phyloP scores from a whole-genome alignment of 1,140 invertebrate species.

The Steinernema feltiae region DNA sequence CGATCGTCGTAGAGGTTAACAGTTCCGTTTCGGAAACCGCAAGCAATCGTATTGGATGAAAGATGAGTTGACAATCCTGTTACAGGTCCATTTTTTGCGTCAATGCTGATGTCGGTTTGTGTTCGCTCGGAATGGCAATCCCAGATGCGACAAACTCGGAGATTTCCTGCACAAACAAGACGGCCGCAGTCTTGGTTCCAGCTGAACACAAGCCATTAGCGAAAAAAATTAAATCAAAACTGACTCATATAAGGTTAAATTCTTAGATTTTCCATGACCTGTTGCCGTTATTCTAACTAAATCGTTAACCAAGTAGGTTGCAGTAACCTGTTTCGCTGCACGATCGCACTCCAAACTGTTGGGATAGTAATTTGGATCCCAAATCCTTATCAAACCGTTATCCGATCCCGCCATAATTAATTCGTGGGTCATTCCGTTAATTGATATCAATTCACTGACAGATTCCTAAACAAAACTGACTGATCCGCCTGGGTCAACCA shows the following conservation, averaged over 20 bases:
- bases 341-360: neutral
- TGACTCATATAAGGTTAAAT: slow-evolving; percentile 48
- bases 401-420: slow-evolving; percentile 42
- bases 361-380: slow-evolving; percentile 41
- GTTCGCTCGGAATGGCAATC: slow-evolving; percentile 33
- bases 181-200: slow-evolving; percentile 50
- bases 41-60: slow-evolving; percentile 18
- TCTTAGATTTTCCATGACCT: slow-evolving; percentile 16
- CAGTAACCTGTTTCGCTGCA: slow-evolving; percentile 43
- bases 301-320: slow-evolving; percentile 48
- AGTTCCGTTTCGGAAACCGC: slow-evolving; percentile 49
- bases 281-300: slow-evolving; percentile 29
- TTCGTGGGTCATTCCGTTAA: slow-evolving; percentile 51
- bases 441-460: slow-evolving; percentile 44
- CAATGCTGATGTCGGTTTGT: slow-evolving; percentile 16
- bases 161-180: slow-evolving; percentile 47
- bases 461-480: slow-evolving; percentile 35
- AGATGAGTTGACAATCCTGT: slow-evolving; percentile 35
- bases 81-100: slow-evolving; percentile 36
- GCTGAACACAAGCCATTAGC: slow-evolving; percentile 27
- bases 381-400: slow-evolving; percentile 47
- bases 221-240: slow-evolving; percentile 22
- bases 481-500: neutral
- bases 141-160: slow-evolving; percentile 47
- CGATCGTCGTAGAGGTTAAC: slow-evolving; percentile 42